Base-by-base conservation (phyloP, 2,888 invertebrate genomes). In the Lymantria monacha region DNA sequence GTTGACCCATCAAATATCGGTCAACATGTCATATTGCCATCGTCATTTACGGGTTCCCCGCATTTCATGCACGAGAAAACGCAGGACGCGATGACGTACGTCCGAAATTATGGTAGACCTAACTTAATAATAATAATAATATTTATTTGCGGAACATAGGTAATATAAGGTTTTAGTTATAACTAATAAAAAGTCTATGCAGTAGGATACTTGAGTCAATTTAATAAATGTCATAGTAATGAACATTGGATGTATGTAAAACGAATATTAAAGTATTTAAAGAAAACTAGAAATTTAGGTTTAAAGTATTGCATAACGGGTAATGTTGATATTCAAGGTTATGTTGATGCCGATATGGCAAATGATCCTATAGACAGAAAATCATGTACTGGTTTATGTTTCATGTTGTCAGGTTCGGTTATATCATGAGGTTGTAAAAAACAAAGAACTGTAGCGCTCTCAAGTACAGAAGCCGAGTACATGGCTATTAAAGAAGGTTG, bases 61-160 rank as follows among this genome's bases (percentile, higher is more conserved):
- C 38, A 59, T 33, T 59, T 50, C 41, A 15, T 65, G 30, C 57
- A 65, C 30, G 64, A 66, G 44, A 54, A 69, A 44, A 59, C 57
- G 0, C 65, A 66, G 43, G 66, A 64, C 15, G 63, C 59, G 9
- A 55, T 65, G 57, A 59, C 62, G 1, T 61, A 66, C 37, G 58
- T 61, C 36, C 48, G 59, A 45, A 58, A 61, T 1, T 63, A 53
- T 49, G 65, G 63, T 0, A 53, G 59, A 50, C 63, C 68, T 15
- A 56, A 60, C n/a, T 22, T 44, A 12, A n/a, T n/a, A n/a, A n/a
- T n/a, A n/a, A n/a, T n/a, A n/a, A n/a, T n/a, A n/a, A n/a, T n/a
- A n/a, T n/a, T n/a, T n/a, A n/a, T n/a, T n/a, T n/a, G n/a, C n/a
- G n/a, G n/a, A n/a, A n/a, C n/a, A n/a, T n/a, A n/a, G n/a, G n/a